These are phyloP conservation scores for Hemistola chrysoprasaria DNA, from an alignment of 2,888 invertebrate species.

Conservation along the genomic window DNA sequence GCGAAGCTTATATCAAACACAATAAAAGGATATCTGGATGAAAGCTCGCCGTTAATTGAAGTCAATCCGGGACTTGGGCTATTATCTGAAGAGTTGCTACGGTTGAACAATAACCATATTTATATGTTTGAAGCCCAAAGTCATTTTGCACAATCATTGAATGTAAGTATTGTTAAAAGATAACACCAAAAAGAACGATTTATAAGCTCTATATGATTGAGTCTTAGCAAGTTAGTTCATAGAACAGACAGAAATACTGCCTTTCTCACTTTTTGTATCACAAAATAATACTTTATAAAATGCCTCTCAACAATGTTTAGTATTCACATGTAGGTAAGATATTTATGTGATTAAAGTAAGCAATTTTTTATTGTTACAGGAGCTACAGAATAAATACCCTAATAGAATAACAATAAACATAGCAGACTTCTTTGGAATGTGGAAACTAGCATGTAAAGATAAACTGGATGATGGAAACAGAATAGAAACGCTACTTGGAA, in stretches of 20 bases:
- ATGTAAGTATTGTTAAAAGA: conserved; percentile 57
- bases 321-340: no score
- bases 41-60: conserved; percentile 80
- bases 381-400: conserved; percentile 59
- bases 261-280: no score
- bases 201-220: no score
- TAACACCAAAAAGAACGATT: no score
- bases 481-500: conserved; percentile 75
- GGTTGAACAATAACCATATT: conserved; percentile 71
- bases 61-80: conserved; percentile 87
- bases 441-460: conserved; percentile 81
- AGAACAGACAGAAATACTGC: no score
- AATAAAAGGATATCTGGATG: conserved; percentile 51
- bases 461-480: conserved; percentile 80
- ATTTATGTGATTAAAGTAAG: no score
- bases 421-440: conserved; percentile 82
- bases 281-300: no score
- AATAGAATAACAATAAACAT: conserved; percentile 65
- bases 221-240: no score
- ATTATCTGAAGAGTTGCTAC: conserved; percentile 82
- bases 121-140: conserved; percentile 82
- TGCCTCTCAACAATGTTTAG: no score
- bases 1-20: conserved; percentile 61
- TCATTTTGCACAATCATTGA: conserved; percentile 71
- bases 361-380: conserved; percentile 53